These are phyloP conservation scores for Ptiloglossa arizonensis DNA, from an alignment of 1,140 invertebrate species.

Conservation along the genomic window DNA sequence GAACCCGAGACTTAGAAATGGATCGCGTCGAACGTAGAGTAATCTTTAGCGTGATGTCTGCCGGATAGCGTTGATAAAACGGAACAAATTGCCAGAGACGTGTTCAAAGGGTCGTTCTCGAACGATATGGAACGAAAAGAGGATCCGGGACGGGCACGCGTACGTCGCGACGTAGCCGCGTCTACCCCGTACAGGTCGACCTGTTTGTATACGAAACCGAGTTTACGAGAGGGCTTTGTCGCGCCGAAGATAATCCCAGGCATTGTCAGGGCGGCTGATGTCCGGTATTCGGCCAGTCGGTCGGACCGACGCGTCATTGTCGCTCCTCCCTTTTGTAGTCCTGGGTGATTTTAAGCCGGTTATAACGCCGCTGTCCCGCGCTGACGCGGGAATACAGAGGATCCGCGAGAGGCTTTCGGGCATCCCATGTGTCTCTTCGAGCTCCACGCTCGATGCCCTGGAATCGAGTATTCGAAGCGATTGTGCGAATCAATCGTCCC, in stretches of 20 bases:
- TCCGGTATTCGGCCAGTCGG: constrained; percentile 41
- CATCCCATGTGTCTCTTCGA: not conserved
- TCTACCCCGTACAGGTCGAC: constrained; percentile 4
- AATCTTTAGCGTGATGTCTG: not conserved
- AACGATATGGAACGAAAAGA: not conserved
- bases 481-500: constrained; percentile 26
- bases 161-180: constrained; percentile 6
- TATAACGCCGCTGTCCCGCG: constrained; percentile 46
- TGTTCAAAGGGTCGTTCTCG: constrained; percentile 1
- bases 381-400: constrained; percentile 45
- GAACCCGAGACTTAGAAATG: no score
- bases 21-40: no score
- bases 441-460: not conserved
- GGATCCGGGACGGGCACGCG: constrained; percentile 3
- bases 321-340: constrained; percentile 52
- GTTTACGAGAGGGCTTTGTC: constrained; percentile 64
- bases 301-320: constrained; percentile 55
- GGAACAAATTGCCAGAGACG: not conserved
- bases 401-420: constrained; percentile 6
- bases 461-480: constrained; percentile 26
- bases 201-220: constrained; percentile 36
- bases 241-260: constrained; percentile 60
- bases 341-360: constrained; percentile 60
- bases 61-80: not conserved
- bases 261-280: constrained; percentile 59